Percentiles rank a stretch among this genome's conserved stretches.
These are phyloP conservation scores for Chlorops oryzae DNA, from an alignment of 1,140 invertebrate species.

Conservation along the genomic window DNA sequence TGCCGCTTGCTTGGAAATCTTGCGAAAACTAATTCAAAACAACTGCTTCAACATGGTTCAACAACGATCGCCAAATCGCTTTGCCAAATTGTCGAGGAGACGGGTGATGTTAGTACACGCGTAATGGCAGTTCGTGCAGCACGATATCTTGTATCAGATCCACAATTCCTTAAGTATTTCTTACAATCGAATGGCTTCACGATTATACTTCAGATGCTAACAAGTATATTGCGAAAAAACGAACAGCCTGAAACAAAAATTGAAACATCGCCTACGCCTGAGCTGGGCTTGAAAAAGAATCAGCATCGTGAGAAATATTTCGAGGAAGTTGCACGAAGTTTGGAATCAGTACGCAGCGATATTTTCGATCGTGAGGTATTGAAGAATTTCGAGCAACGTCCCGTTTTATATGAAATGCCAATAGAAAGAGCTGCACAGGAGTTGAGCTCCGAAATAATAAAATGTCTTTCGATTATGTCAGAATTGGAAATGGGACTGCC, in stretches of 20 bases:
- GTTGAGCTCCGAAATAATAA: conserved; percentile 37
- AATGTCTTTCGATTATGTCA: conserved; percentile 36
- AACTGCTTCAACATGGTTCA: conserved; percentile 25
- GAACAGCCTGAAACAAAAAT: conserved; percentile 19
- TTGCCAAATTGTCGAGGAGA: conserved; percentile 42
- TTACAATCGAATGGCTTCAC: conserved; percentile 32
- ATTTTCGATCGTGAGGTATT: conserved; percentile 42
- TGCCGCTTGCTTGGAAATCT: conserved; percentile 43
- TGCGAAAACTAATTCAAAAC: conserved; percentile 34
- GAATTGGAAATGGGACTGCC: conserved; percentile 29
- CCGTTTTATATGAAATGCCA: conserved; percentile 29
- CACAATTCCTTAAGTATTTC: conserved; percentile 36
- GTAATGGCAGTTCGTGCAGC: conserved; percentile 44
- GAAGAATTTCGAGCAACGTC: conserved; percentile 30
- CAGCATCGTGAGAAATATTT: conserved; percentile 45
- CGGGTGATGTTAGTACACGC: conserved; percentile 32
- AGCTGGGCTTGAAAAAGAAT: conserved; percentile 32
- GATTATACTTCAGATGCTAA: conserved; percentile 37
- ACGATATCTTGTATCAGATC: conserved; percentile 31
- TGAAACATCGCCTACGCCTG: conserved; percentile 14
- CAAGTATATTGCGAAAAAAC: no score
- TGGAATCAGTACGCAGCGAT: conserved; percentile 41
- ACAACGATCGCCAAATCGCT: conserved; percentile 35
- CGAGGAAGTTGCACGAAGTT: conserved; percentile 42
- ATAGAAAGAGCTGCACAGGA: conserved; percentile 32